phyloP scores from a whole-genome alignment of 2,888 invertebrate species.

The Stomorhina lunata region DNA sequence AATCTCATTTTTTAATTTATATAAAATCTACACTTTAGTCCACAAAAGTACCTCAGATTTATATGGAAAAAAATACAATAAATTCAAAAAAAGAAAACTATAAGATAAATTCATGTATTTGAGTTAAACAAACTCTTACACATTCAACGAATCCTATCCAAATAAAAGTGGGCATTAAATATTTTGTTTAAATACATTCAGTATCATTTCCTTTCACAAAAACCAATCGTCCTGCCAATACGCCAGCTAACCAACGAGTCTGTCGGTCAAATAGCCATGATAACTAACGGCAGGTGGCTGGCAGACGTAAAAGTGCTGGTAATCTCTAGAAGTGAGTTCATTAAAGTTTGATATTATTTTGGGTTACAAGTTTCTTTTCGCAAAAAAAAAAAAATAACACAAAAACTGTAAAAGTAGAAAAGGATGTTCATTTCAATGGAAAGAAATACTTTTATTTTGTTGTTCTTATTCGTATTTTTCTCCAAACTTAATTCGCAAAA shows the following conservation, averaged over 20 bases:
- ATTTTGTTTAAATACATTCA: conserved; percentile 49
- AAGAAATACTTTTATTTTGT: conserved; percentile 43
- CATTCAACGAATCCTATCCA: background rate
- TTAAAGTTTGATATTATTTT: conserved; percentile 69
- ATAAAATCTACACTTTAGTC: background rate
- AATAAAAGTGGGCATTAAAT: conserved; percentile 36
- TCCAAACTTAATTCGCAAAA: conserved; percentile 14
- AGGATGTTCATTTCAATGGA: conserved; percentile 47
- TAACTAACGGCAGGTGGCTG: background rate
- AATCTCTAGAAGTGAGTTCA: conserved; percentile 69
- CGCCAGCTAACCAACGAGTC: conserved; percentile 3
- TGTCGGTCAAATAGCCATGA: too few relatives aligned
- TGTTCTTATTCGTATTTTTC: conserved; percentile 5
- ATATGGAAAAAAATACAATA: background rate
- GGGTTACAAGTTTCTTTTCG: background rate
- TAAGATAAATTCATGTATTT: background rate
- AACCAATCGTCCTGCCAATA: conserved; percentile 2
- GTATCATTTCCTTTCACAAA: conserved; percentile 36
- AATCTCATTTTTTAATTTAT: background rate
- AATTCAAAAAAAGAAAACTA: background rate
- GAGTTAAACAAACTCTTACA: background rate
- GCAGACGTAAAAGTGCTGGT: conserved; percentile 46
- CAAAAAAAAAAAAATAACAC: background rate
- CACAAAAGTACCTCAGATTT: background rate
- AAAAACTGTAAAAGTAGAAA: conserved; percentile 23